These are phyloP conservation scores for Rambutsinella grinnellia DNA, from an alignment of 2,888 invertebrate species.

Conservation along the genomic window DNA sequence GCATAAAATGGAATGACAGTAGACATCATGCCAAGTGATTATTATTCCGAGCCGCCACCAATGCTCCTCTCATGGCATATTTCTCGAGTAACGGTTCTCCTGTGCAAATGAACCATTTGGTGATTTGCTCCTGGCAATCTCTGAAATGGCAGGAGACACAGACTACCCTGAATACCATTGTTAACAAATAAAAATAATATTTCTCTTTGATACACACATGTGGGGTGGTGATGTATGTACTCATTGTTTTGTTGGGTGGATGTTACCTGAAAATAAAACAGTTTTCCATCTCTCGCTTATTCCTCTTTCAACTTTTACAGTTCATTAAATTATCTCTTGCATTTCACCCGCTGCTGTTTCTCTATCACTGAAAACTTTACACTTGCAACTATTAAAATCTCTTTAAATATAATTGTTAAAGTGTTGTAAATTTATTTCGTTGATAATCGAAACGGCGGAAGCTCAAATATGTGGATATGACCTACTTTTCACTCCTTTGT, in stretches of 20 bases:
- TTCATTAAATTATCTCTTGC: background rate
- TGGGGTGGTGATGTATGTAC: background rate
- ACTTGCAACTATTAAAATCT: background rate
- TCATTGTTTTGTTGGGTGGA: background rate
- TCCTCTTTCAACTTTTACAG: background rate
- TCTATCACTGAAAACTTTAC: background rate
- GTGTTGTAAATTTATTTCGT: too few species aligned
- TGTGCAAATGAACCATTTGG: slow-evolving; percentile 44
- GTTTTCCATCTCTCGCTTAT: too few species aligned
- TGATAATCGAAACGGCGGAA: slow-evolving; percentile 32
- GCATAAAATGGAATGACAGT: background rate
- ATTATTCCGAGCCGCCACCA: background rate
- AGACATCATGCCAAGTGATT: background rate
- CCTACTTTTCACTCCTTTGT: slow-evolving; percentile 21
- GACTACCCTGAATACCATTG: slow-evolving; percentile 2
- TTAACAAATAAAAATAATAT: background rate
- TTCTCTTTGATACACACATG: background rate
- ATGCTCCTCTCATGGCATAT: background rate
- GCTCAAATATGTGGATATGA: slow-evolving; percentile 37
- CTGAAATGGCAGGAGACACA: background rate
- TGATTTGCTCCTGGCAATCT: slow-evolving; percentile 39
- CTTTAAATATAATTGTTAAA: too few species aligned
- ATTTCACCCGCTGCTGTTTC: background rate
- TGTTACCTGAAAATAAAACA: too few species aligned
- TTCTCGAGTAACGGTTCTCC: slow-evolving; percentile 43